Conservation (phyloP, 2,113 vertebrate genomes). For the Anoura caudifer region DNA sequence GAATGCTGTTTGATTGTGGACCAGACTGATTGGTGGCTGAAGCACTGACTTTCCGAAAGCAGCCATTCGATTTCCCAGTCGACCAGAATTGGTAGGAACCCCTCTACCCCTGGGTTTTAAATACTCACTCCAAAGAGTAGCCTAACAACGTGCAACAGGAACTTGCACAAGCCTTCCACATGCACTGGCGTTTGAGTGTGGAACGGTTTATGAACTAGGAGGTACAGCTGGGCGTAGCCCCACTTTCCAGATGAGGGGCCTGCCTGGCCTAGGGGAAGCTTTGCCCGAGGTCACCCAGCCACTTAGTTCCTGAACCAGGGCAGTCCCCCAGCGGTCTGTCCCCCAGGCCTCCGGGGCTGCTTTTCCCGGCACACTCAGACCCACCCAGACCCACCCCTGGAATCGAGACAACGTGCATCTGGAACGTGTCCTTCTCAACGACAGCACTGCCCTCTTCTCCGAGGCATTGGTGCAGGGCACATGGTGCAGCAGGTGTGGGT, state of each 20-base stretch:
- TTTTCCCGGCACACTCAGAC: too few relatives aligned
- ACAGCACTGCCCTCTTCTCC: rapidly evolving
- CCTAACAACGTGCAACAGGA: not conserved
- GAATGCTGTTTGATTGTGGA: not conserved
- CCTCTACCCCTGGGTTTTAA: not conserved
- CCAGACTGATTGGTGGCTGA: not conserved
- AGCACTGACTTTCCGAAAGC: not conserved
- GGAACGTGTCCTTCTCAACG: not conserved
- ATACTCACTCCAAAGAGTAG: not conserved
- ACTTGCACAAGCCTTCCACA: not conserved
- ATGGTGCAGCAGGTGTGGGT: rapidly evolving
- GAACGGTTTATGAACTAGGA: not conserved
- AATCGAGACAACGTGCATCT: rapidly evolving
- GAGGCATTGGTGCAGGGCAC: not conserved
- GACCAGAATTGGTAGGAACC: not conserved
- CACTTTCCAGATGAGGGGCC: not conserved
- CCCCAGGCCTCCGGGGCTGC: not conserved
- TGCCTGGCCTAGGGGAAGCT: not conserved
- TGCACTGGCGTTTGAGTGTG: not conserved
- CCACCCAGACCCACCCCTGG: rapidly evolving
- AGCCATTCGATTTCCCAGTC: conserved; percentile 35
- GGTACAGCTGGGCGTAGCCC: not conserved
- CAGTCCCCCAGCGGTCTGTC: not conserved
- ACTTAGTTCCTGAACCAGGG: not conserved
- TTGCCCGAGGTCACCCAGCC: not conserved